Conservation (phyloP, 2,113 vertebrate species). For the Haemorhous mexicanus region DNA sequence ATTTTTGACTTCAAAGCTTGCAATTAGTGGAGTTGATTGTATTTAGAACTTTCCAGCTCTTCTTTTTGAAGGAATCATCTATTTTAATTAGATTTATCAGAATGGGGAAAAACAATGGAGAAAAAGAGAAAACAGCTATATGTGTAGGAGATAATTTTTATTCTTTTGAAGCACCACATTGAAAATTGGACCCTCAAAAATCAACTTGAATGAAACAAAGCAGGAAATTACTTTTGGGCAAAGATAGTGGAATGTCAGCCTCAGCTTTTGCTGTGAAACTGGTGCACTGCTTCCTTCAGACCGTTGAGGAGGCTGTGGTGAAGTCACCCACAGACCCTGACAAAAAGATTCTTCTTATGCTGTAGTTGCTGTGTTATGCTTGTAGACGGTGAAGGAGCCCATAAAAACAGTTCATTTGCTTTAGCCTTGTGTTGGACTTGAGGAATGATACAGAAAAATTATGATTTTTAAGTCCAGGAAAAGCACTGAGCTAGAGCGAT, state of each 20-base stretch:
- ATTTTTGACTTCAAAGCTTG: neutral
- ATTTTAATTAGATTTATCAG: neutral
- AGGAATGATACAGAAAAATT: neutral
- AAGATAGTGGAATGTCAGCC: neutral
- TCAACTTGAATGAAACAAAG: neutral
- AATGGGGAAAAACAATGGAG: neutral
- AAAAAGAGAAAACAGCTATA: neutral
- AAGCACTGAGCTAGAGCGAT: neutral
- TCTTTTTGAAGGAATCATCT: neutral
- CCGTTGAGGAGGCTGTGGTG: fast-evolving
- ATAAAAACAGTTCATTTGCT: neutral
- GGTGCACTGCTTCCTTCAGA: neutral
- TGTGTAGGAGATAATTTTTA: neutral
- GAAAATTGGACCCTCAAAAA: neutral
- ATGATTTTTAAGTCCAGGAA: neutral
- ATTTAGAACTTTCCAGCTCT: neutral
- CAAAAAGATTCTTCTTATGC: neutral
- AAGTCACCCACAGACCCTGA: neutral
- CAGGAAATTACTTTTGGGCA: neutral
- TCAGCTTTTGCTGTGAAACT: neutral
- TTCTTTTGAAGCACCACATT: neutral
- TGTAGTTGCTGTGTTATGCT: neutral
- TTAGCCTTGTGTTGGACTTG: neutral
- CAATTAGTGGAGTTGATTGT: neutral
- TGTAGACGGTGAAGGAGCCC: neutral